A percentile compares a stretch with the other conserved stretches of the same genome.
These are phyloP conservation scores for Cyphomyrus plagiostoma DNA, from an alignment of 2,113 vertebrate species.

Conservation along the genomic window DNA sequence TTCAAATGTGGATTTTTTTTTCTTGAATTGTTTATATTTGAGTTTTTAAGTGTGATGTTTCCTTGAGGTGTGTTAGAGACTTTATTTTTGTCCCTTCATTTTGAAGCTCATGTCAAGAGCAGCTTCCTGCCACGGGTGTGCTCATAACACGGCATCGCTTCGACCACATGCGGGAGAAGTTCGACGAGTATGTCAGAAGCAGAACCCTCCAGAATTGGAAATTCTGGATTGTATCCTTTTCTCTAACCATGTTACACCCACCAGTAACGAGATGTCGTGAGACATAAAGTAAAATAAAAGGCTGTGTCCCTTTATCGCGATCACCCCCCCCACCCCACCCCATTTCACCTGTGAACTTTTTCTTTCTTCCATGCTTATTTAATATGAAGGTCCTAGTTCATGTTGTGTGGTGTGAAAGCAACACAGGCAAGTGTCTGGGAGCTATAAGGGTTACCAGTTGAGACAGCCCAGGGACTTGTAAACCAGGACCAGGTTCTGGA, in stretches of 20 bases:
- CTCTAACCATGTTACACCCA: background rate
- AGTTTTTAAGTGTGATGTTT: background rate
- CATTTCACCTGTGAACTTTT: background rate
- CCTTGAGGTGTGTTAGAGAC: background rate
- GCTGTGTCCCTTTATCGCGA: background rate
- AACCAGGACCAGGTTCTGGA: background rate
- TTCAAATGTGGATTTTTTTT: background rate
- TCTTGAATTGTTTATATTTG: background rate
- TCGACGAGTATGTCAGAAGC: slow-evolving; percentile 83
- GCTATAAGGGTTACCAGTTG: background rate
- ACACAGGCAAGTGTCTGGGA: background rate
- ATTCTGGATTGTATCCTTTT: slow-evolving; percentile 95
- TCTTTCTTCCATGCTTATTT: background rate
- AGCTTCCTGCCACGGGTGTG: slow-evolving; percentile 88
- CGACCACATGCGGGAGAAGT: slow-evolving; percentile 77
- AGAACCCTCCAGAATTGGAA: slow-evolving; percentile 92
- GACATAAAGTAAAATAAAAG: background rate
- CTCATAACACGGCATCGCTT: slow-evolving; percentile 64
- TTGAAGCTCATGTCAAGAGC: slow-evolving; percentile 79
- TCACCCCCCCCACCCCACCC: background rate
- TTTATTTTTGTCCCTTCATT: background rate
- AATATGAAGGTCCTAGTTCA: background rate
- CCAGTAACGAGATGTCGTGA: background rate
- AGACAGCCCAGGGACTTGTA: background rate
- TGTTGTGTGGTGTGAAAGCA: background rate